Evolutionary conservation across 1,140 invertebrate genomes (phyloP), one percentile per base, ranked within the genome.

Genomic region (Panulirus ornatus): DNA sequence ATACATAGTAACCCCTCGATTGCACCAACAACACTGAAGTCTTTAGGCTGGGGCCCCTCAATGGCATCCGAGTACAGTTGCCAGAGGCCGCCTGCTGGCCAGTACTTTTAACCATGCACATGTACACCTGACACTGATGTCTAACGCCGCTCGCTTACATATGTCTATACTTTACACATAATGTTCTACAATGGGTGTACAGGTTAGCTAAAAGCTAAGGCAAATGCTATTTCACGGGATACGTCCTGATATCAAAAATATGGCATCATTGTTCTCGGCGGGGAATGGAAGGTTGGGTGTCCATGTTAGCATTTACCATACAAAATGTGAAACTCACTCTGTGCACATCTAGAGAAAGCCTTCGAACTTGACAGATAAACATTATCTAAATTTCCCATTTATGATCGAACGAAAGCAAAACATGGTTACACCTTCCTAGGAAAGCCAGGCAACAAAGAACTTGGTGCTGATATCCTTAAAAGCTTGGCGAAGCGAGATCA

Each of bases 21-120:
- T 44, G 54, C 76, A 88, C 44, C 44, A 88, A 84, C 87, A 85
- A 84, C 88, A 92, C 91, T 92, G 66, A 91, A 84, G 89, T 86
- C 89, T 91, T 91, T 84, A 88, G 91, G 88, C 84, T 86, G 85
- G 91, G 91, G 91, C 91, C 91, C 86, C 91, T 90, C 91, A 90
- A 92, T 91, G 91, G 91, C 91, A 92, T 92, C 86, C 91, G 66
- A 71, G 86, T 1, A 36, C 11, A 22, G 78, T 79, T 92, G 91
- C 88, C 91, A 92, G 38, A 34, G 66, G 47, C 84, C 78, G 58
- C 87, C 87, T 73, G 40, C 82, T 88, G 44, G 78, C 87, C 58
- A 16, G 1, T 2, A 47, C 75, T 16, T 51, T 78, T 78, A 22
- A 78, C 27, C 75, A 44, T 27, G 75, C 42, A 78, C 42, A 78